These are phyloP conservation scores for Rhagonycha fulva DNA, from an alignment of 2,888 invertebrate genomes.

Conservation along the genomic window DNA sequence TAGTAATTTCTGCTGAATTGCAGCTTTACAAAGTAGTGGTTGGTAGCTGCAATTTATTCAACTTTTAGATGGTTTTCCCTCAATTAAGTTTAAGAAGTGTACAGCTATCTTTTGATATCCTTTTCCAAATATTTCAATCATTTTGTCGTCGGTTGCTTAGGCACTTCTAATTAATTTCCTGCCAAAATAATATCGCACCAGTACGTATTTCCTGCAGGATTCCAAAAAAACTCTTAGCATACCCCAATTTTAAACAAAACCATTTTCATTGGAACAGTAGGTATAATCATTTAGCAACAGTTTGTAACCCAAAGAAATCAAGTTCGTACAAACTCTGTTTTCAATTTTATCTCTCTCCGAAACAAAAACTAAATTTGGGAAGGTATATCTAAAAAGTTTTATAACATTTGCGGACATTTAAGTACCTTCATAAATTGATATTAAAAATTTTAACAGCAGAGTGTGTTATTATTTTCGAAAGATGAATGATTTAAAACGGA, in stretches of 20 bases:
- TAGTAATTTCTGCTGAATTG: conserved; percentile 13
- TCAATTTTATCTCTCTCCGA: too few relatives aligned
- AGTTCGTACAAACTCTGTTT: too few relatives aligned
- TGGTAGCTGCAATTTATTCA: not conserved
- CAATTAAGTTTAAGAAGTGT: not conserved
- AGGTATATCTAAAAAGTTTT: not conserved
- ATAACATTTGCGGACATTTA: not conserved
- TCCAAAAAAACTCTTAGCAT: too few relatives aligned
- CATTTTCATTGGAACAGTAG: too few relatives aligned
- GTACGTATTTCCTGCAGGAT: too few relatives aligned
- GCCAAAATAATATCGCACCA: too few relatives aligned
- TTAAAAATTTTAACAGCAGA: not conserved
- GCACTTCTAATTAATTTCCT: too few relatives aligned
- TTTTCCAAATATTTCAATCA: not conserved
- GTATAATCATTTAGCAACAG: too few relatives aligned
- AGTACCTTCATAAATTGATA: not conserved
- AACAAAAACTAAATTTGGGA: not conserved
- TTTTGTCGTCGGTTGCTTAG: not conserved
- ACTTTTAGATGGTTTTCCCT: not conserved
- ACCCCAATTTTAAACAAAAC: too few relatives aligned
- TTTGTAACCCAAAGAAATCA: too few relatives aligned
- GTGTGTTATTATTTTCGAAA: not conserved
- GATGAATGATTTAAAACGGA: not conserved
- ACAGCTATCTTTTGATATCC: not conserved
- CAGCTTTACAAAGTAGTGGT: conserved; percentile 22